Conservation (phyloP, 2,113 vertebrate species). For the Ursus arctos region DNA sequence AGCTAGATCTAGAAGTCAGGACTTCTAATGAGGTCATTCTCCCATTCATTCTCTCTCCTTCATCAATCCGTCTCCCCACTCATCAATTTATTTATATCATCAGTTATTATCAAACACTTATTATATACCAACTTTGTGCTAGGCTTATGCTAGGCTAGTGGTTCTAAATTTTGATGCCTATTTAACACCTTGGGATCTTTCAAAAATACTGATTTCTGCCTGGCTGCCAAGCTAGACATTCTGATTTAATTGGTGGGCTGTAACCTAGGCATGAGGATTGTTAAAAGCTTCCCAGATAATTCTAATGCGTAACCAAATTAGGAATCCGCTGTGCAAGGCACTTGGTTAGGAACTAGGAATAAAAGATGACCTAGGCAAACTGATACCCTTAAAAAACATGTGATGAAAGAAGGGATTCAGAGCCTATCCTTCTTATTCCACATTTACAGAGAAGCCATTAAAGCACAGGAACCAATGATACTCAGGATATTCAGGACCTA, state of each 20-base stretch:
- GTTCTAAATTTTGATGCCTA: background rate
- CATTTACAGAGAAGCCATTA: background rate
- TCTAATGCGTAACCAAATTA: background rate
- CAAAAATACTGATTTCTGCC: background rate
- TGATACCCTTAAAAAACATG: background rate
- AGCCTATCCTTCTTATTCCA: background rate
- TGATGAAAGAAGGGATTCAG: background rate
- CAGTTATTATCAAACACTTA: background rate
- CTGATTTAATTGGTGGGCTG: background rate
- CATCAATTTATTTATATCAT: background rate
- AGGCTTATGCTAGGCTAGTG: background rate
- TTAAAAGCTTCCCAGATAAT: background rate
- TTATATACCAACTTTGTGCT: background rate
- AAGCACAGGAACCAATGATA: background rate
- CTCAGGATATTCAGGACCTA: background rate
- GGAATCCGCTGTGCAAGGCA: background rate
- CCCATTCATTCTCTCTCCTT: background rate
- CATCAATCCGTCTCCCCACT: background rate
- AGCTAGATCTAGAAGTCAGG: background rate
- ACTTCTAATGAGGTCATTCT: background rate
- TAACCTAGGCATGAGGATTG: background rate
- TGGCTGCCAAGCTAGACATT: background rate
- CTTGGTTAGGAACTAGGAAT: background rate
- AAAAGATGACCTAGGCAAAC: background rate
- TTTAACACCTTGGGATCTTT: background rate